Evolutionary conservation across 2,113 vertebrate genomes (phyloP).

Genomic region (Cairina moschata): DNA sequence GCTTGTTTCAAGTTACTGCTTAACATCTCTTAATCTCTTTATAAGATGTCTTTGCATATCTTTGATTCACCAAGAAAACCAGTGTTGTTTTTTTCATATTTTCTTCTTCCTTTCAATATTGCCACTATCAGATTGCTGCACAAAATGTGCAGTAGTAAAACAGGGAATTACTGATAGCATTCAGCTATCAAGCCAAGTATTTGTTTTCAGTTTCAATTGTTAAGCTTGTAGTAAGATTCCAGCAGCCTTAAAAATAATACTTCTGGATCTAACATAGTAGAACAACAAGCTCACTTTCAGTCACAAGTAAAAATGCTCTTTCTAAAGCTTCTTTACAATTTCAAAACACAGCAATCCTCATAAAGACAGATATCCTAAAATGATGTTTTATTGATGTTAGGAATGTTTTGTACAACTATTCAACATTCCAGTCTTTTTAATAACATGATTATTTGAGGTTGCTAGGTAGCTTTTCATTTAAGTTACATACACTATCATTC

Average conservation of each 20-base stretch:
- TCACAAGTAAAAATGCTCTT: background rate
- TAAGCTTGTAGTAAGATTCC: background rate
- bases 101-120: background rate
- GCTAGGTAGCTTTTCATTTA: background rate
- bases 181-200: background rate
- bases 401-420: background rate
- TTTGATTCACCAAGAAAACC: slow-evolving; percentile 1
- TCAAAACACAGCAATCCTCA: background rate
- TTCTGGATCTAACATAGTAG: background rate
- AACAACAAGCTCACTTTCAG: background rate
- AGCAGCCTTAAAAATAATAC: background rate
- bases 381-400: background rate
- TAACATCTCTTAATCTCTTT: background rate
- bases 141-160: background rate
- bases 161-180: background rate
- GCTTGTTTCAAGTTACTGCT: background rate
- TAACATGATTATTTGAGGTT: background rate
- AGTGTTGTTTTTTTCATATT: background rate
- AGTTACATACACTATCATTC: background rate
- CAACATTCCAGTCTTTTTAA: background rate
- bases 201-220: background rate
- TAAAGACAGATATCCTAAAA: background rate
- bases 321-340: background rate
- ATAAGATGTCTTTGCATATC: background rate
- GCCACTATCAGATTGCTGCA: background rate